A percentile compares a stretch with the other conserved stretches of the same genome.
Evolutionary conservation across 1,140 invertebrate genomes (phyloP).

Genomic region (Drosophila bifasciata): DNA sequence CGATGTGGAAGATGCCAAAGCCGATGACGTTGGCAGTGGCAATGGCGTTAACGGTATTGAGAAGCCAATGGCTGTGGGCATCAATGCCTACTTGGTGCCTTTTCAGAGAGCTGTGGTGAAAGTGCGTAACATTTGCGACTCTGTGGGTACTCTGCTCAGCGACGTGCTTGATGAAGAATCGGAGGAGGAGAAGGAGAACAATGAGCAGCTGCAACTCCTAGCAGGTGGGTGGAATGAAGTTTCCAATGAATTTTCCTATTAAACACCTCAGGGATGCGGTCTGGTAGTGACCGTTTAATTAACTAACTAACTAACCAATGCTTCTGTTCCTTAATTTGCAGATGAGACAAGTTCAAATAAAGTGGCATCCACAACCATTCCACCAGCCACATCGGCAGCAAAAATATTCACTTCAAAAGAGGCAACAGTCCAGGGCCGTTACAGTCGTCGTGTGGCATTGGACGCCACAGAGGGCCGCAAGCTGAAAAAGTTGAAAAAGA

Average conservation of each 20-base stretch:
- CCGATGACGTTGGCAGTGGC: slow-evolving; percentile 13
- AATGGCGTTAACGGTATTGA: neutral
- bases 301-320: slow-evolving; percentile 33
- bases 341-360: slow-evolving; percentile 37
- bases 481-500: slow-evolving; percentile 85
- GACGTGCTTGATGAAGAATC: slow-evolving; percentile 11
- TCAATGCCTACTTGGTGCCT: slow-evolving; percentile 50
- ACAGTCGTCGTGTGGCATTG: slow-evolving; percentile 23
- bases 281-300: slow-evolving; percentile 63
- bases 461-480: slow-evolving; percentile 56
- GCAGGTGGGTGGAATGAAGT: slow-evolving; percentile 54
- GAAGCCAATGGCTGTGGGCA: slow-evolving; percentile 11
- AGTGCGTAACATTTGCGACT: slow-evolving; percentile 65
- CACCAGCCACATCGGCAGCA: slow-evolving; percentile 11
- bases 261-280: slow-evolving; percentile 29
- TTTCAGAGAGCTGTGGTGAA: slow-evolving; percentile 53
- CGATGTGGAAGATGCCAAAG: slow-evolving; percentile 14
- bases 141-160: slow-evolving; percentile 54
- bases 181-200: neutral
- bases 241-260: slow-evolving; percentile 12
- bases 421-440: slow-evolving; percentile 66
- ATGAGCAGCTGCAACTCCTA: neutral
- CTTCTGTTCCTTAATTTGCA: slow-evolving; percentile 15
- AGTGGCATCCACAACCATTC: slow-evolving; percentile 35
- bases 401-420: slow-evolving; percentile 58